phyloP scores from a whole-genome alignment of 2,113 vertebrate genomes.

The Pardalotus punctatus region DNA sequence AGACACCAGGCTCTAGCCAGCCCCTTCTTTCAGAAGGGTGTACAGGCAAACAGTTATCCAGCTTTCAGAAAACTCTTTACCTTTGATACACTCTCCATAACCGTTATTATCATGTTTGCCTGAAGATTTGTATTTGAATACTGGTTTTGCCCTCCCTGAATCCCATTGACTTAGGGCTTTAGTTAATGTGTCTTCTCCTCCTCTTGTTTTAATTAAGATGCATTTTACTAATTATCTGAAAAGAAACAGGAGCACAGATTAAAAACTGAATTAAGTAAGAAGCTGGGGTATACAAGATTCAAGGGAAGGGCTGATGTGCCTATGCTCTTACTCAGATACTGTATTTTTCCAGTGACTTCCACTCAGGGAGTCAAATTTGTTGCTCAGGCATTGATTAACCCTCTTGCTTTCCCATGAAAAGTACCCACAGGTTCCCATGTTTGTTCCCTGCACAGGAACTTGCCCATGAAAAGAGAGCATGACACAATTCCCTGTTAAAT shows the following conservation, averaged over 20 bases:
- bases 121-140: not conserved
- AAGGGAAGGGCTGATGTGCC: not conserved
- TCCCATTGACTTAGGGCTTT: not conserved
- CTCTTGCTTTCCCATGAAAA: not conserved
- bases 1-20: not conserved
- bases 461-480: not conserved
- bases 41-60: not conserved
- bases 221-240: conserved; percentile 2
- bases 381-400: not conserved
- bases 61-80: not conserved
- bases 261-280: not conserved
- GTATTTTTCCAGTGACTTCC: not conserved
- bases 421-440: not conserved
- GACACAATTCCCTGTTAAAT: not conserved
- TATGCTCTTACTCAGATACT: not conserved
- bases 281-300: not conserved
- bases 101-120: not conserved
- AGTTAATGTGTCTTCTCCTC: not conserved
- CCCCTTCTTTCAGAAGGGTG: not conserved
- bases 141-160: not conserved
- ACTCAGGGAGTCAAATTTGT: not conserved
- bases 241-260: not conserved
- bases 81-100: not conserved
- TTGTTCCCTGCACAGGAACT: not conserved
- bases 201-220: conserved; percentile 2